Percentiles rank a stretch among this genome's conserved stretches.
Conservation (phyloP, 92 coral and sea anemone genomes). For the Hydrozoanthus gracilis region DNA sequence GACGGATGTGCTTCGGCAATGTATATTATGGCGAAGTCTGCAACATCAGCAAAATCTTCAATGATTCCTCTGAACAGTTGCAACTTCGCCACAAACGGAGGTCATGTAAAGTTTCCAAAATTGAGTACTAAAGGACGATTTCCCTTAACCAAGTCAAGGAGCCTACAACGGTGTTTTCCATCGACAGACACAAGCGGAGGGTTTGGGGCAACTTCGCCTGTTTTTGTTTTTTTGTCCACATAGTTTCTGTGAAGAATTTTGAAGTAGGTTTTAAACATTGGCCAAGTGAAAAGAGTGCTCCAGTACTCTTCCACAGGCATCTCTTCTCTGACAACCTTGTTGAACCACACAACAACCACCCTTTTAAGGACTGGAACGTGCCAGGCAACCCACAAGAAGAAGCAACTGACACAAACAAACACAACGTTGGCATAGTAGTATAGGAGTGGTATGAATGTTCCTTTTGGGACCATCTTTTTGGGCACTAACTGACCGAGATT, state of each 20-base stretch:
- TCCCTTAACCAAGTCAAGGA: slow-evolving; percentile 56
- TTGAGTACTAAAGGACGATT: slow-evolving; percentile 47
- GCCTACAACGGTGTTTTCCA: slow-evolving; percentile 39
- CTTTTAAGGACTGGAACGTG: slow-evolving; percentile 52
- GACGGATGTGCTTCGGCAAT: slow-evolving; percentile 52
- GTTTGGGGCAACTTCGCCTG: slow-evolving; percentile 66
- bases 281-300: slow-evolving; percentile 61
- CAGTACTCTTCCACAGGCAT: slow-evolving; percentile 61
- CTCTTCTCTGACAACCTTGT: slow-evolving; percentile 34
- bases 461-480: neutral
- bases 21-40: slow-evolving; percentile 56
- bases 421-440: slow-evolving; percentile 16
- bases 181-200: slow-evolving; percentile 69
- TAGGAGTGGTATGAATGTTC: neutral
- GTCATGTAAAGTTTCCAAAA: slow-evolving; percentile 55
- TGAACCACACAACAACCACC: slow-evolving; percentile 47
- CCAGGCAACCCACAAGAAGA: slow-evolving; percentile 21
- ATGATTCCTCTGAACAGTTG: slow-evolving; percentile 23
- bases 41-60: slow-evolving; percentile 44
- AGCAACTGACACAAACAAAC: neutral
- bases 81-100: slow-evolving; percentile 50
- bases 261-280: slow-evolving; percentile 48
- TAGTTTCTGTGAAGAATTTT: slow-evolving; percentile 39
- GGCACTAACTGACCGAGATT: neutral
- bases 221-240: slow-evolving; percentile 59